phyloP scores from a whole-genome alignment of 2,888 invertebrate genomes.

The Rosalia funebris region DNA sequence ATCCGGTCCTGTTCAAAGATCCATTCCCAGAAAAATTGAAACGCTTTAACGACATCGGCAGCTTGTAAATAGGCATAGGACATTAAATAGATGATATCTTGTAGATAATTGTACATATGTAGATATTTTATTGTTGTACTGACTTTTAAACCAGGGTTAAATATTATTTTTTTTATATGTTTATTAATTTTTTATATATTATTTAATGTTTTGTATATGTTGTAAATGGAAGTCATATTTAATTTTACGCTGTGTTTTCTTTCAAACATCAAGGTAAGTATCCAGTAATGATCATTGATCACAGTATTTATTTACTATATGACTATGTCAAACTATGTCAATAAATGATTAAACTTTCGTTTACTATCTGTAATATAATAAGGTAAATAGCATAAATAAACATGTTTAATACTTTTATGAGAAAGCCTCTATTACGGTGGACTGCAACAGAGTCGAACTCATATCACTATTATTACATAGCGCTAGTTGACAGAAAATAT shows the following conservation, averaged over 20 bases:
- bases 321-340: no score
- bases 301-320: no score
- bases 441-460: no score
- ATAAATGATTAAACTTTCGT: no score
- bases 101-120: constrained; percentile 49
- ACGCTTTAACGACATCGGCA: constrained; percentile 88
- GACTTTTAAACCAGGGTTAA: constrained; percentile 48
- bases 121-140: constrained; percentile 46
- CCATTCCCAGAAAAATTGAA: constrained; percentile 86
- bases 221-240: constrained; percentile 45
- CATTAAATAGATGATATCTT: constrained; percentile 35
- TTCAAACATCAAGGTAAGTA: no score
- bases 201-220: constrained; percentile 47
- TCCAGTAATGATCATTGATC: no score
- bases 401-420: no score
- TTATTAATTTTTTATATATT: constrained; percentile 41
- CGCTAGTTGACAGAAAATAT: no score
- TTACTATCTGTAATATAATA: no score
- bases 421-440: no score
- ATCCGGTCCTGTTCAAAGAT: constrained; percentile 92
- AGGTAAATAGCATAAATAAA: no score
- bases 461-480: no score
- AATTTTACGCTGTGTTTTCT: constrained; percentile 29
- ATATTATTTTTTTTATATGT: constrained; percentile 48
- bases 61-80: constrained; percentile 70